Evolutionary conservation across 2,888 invertebrate species (phyloP).

Genomic region (Nezara viridula): DNA sequence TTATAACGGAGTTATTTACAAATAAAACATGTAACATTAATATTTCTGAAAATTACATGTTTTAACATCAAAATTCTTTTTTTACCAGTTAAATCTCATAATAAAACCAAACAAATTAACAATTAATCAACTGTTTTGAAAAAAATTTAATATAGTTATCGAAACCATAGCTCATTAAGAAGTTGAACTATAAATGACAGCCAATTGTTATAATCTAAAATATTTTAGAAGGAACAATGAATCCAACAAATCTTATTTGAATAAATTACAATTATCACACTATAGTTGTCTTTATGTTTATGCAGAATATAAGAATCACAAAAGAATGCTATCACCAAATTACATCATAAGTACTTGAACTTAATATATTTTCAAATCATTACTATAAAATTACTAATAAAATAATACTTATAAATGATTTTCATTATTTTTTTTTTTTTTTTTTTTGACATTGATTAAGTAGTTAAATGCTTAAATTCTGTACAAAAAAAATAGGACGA

Average conservation of each 20-base stretch:
- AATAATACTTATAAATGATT: neutral
- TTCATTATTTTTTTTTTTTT: neutral
- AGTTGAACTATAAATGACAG: neutral
- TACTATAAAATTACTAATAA: neutral
- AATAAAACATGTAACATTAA: neutral
- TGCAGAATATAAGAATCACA: conserved; percentile 13
- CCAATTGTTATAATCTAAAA: neutral
- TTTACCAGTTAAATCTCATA: neutral
- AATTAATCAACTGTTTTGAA: neutral
- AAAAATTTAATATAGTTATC: neutral
- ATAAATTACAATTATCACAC: neutral
- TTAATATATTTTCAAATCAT: neutral
- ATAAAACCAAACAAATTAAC: neutral
- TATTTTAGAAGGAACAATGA: neutral
- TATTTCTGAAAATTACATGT: neutral
- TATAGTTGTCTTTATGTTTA: neutral
- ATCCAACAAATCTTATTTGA: neutral
- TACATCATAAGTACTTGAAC: conserved; percentile 1
- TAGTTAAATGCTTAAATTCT: neutral
- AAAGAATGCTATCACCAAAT: conserved; percentile 1
- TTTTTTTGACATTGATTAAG: neutral
- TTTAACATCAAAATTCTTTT: neutral
- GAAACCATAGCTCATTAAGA: neutral
- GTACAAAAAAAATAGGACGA: neutral
- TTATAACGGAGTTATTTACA: neutral